Conservation (phyloP, 2,888 invertebrate species). For the Pyralis farinalis region DNA sequence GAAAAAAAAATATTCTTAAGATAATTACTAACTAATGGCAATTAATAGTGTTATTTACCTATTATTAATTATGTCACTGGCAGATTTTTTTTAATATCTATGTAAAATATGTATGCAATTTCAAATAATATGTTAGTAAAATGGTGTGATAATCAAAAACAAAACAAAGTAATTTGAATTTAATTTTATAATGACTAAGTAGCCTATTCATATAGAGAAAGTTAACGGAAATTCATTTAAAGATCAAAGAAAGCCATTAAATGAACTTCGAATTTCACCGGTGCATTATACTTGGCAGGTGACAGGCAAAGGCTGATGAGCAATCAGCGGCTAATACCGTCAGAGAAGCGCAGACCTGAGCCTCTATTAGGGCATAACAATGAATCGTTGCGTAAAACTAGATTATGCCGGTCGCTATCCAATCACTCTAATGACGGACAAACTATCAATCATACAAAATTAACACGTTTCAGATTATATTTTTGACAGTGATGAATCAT, state of each 20-base stretch:
- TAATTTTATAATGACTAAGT: constrained; percentile 3
- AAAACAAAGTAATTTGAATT: neutral
- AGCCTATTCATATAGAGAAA: neutral
- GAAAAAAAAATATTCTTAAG: no score
- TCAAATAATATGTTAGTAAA: no score
- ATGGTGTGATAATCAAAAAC: no score
- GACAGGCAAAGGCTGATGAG: constrained; percentile 29
- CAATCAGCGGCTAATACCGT: constrained; percentile 45
- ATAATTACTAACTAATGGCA: no score
- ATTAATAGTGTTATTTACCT: no score
- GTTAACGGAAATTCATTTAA: neutral
- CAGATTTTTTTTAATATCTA: no score
- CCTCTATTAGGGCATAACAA: constrained; percentile 43
- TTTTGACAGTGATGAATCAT: constrained; percentile 79
- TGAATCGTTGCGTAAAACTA: constrained; percentile 68
- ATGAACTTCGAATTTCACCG: constrained; percentile 30
- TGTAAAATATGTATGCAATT: no score
- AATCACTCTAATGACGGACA: constrained; percentile 59
- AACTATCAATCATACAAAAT: constrained; percentile 78
- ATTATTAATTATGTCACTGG: no score
- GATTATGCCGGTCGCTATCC: constrained; percentile 50
- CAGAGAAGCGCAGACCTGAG: constrained; percentile 21
- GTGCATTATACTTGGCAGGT: constrained; percentile 51
- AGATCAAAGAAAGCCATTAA: constrained; percentile 5
- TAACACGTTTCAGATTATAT: constrained; percentile 76